phyloP scores from a whole-genome alignment of 2,113 vertebrate species.

The Andinoacara biseriatus region DNA sequence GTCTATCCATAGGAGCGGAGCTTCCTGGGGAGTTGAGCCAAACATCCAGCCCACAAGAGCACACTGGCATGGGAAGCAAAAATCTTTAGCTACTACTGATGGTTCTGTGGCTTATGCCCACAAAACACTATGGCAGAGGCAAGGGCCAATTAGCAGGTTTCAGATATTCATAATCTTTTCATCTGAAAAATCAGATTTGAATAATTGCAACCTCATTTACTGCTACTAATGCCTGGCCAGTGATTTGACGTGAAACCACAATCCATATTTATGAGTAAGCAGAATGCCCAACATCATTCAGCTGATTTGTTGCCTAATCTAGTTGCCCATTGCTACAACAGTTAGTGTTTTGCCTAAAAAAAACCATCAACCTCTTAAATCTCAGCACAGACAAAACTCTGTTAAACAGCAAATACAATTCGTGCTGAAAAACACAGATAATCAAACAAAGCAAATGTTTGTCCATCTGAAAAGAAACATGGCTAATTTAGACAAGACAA shows the following conservation, averaged over 20 bases:
- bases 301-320: slow-evolving; percentile 21
- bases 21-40: slow-evolving; percentile 66
- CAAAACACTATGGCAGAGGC: slow-evolving; percentile 47
- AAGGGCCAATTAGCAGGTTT: slow-evolving; percentile 77
- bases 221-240: slow-evolving; percentile 49
- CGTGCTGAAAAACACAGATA: background rate
- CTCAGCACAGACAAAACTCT: slow-evolving; percentile 29
- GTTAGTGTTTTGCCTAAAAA: slow-evolving; percentile 17
- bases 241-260: slow-evolving; percentile 26
- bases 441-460: slow-evolving; percentile 19
- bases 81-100: slow-evolving; percentile 45
- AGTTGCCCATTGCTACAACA: background rate
- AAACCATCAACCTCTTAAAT: slow-evolving; percentile 42
- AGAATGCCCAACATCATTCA: slow-evolving; percentile 24
- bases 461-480: slow-evolving; percentile 4
- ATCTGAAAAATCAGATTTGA: slow-evolving; percentile 78
- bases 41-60: slow-evolving; percentile 62
- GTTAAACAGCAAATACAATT: slow-evolving; percentile 24
- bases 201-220: slow-evolving; percentile 70
- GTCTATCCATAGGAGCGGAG: slow-evolving; percentile 66
- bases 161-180: slow-evolving; percentile 78
- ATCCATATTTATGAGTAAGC: slow-evolving; percentile 34
- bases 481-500: slow-evolving; percentile 55
- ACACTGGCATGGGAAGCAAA: slow-evolving; percentile 58
- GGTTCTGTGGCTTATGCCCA: slow-evolving; percentile 36